Base-by-base conservation (phyloP, 1,140 invertebrate species). In the Cotesia vestalis region DNA sequence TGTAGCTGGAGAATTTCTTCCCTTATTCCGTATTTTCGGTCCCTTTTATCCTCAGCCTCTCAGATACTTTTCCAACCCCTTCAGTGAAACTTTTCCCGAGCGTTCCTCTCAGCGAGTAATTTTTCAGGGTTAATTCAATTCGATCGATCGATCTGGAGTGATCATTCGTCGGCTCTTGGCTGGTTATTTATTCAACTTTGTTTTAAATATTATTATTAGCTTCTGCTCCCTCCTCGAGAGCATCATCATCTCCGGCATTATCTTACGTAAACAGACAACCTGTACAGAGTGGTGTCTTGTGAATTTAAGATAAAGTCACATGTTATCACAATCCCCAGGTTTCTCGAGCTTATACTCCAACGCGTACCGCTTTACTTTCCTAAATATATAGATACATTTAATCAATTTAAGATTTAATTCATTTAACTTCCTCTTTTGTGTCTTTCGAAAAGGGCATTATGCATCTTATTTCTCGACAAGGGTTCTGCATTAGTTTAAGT, bases 251-350 rank as follows among this genome's bases (percentile, higher is more conserved):
- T 74, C 80, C 72, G 73, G 81, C 76, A 85, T 84, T 85, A 85
- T 85, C 84, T 85, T 84, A 79, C 82, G 81, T 85, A 84, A 85
- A 84, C 84, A 84, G 82, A 79, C 83, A 82, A 81, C 80, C 78
- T 80, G 82, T 77, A 40, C 38, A 40, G 38, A 40, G 38, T 40
- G 9, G 78, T 76, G 76, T 68, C 74, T 63, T 69, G 75, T 63
- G 76, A 80, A 80, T 80, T 78, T 77, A 69, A 84, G 83, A 84
- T 84, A 84, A 82, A 82, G 82, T 84, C 81, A 80, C 79, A 79
- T 79, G 78, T 83, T 84, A 84, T 84, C 83, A 83, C 81, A 84
- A 84, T 84, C 81, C 80, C 71, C 72, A 77, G 60, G 61, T 73
- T 61, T 75, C 38, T 40, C 5, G 2, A 40, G 38, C 38, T 40